Conservation (phyloP, 1,140 invertebrate genomes). For the Choristoneura fumiferana region DNA sequence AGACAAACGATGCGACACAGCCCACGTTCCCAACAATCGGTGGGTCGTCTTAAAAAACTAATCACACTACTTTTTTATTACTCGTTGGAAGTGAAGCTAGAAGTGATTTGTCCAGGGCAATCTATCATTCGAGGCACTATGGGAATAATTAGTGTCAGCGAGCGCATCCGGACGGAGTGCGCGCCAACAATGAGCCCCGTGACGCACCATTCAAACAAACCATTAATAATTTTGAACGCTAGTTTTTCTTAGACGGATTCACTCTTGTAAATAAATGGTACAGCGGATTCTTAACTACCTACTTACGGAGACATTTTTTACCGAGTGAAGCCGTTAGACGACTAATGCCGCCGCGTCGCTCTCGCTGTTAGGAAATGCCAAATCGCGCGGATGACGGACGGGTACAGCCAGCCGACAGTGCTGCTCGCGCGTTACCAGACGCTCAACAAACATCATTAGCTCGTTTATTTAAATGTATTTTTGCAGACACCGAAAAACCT, state of each 20-base stretch:
- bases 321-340: slow-evolving; percentile 32
- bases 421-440: no score
- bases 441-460: not conserved
- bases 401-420: no score
- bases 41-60: slow-evolving; percentile 56
- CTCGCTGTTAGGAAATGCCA: slow-evolving; percentile 26
- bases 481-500: not conserved
- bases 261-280: slow-evolving; percentile 71
- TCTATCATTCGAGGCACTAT: slow-evolving; percentile 72
- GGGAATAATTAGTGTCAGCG: slow-evolving; percentile 74
- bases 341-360: slow-evolving; percentile 34
- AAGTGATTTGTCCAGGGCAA: slow-evolving; percentile 72
- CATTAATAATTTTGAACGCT: slow-evolving; percentile 72
- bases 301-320: slow-evolving; percentile 68
- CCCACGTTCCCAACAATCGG: slow-evolving; percentile 56
- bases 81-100: slow-evolving; percentile 49
- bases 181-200: slow-evolving; percentile 63
- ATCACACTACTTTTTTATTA: slow-evolving; percentile 62
- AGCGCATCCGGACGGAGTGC: slow-evolving; percentile 59
- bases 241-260: slow-evolving; percentile 67
- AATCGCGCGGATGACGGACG: slow-evolving; percentile 15
- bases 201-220: slow-evolving; percentile 70
- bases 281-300: slow-evolving; percentile 68
- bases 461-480: not conserved
- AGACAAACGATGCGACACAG: slow-evolving; percentile 46